Evolutionary conservation across 2,113 vertebrate species (phyloP).

Genomic region (Ammodytes marinus): DNA sequence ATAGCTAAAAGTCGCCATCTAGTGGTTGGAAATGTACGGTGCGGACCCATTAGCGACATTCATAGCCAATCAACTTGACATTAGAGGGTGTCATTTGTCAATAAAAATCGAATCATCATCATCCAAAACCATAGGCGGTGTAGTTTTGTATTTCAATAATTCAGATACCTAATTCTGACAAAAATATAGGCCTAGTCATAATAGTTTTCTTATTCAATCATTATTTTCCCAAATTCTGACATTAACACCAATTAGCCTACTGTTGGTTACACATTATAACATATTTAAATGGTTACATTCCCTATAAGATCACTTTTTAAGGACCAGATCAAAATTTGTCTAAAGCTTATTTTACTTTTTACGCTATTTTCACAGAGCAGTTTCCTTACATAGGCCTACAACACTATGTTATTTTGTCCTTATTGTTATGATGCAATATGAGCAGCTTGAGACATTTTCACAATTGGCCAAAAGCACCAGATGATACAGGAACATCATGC

Average conservation of each 20-base stretch:
- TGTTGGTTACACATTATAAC: not conserved
- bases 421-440: not conserved
- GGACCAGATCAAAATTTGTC: too few species aligned
- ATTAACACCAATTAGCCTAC: not conserved
- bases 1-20: constrained; percentile 39
- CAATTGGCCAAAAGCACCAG: not conserved
- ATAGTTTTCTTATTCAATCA: too few species aligned
- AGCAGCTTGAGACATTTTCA: not conserved
- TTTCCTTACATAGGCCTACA: not conserved
- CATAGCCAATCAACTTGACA: not conserved
- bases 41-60: not conserved
- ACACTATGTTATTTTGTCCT: not conserved
- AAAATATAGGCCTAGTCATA: too few species aligned
- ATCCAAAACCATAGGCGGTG: too few species aligned
- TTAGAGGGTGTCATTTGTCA: not conserved
- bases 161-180: too few species aligned
- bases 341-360: not conserved
- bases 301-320: not conserved
- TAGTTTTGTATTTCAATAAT: too few species aligned
- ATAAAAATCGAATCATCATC: not conserved
- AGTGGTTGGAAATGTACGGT: constrained; percentile 9
- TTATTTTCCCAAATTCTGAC: not conserved
- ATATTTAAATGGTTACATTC: not conserved
- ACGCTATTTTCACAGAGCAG: not conserved
- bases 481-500: not conserved